Conservation (phyloP, 92 coral and sea anemone species). For the Porites rus region DNA sequence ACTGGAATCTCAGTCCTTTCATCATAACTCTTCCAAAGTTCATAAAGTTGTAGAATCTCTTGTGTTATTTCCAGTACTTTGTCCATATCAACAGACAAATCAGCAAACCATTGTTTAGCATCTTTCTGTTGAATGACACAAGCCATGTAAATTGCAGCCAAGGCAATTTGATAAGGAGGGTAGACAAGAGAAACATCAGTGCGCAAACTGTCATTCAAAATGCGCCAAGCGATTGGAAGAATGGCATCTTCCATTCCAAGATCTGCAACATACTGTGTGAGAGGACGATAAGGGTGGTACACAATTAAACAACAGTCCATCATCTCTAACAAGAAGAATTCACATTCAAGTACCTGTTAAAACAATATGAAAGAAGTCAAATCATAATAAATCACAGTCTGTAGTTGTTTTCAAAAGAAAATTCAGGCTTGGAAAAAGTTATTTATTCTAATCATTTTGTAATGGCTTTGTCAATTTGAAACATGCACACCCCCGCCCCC, state of each 20-base stretch:
- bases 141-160: conserved; percentile 99
- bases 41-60: conserved; percentile 91
- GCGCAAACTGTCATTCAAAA: conserved; percentile 95
- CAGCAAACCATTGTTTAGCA: conserved; percentile 95
- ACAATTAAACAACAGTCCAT: conserved; percentile 98
- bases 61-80: conserved; percentile 94
- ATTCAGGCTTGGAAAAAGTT: no score
- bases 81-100: conserved; percentile 98
- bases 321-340: conserved; percentile 94
- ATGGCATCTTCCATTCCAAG: conserved; percentile 94
- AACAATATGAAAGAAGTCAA: background rate
- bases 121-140: conserved; percentile 98
- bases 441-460: no score
- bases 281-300: conserved; percentile 96
- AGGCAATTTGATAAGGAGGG: conserved; percentile 93
- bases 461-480: no score
- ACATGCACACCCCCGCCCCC: no score
- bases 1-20: conserved; percentile 87
- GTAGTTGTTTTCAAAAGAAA: no score
- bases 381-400: background rate
- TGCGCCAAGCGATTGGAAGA: conserved; percentile 97
- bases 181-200: conserved; percentile 93
- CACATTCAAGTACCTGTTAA: conserved; percentile 95
- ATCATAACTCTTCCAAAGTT: conserved; percentile 93
- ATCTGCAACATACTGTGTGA: conserved; percentile 93